These are phyloP conservation scores for Colinus virginianus DNA, from an alignment of 2,113 vertebrate genomes.

Conservation along the genomic window DNA sequence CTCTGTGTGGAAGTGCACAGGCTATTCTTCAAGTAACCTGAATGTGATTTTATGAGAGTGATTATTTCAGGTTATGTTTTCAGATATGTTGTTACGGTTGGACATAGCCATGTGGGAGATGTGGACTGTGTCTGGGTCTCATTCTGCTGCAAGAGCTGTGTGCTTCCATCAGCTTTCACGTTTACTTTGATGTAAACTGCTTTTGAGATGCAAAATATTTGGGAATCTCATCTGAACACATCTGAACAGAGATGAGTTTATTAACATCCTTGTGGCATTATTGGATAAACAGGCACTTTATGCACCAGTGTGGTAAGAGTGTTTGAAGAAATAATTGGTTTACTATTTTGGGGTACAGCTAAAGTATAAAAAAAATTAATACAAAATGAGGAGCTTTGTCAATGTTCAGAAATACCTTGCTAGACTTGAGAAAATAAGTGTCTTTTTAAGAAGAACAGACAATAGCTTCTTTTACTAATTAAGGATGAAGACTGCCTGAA, in stretches of 20 bases:
- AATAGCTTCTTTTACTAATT: conserved; percentile 12
- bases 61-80: not conserved
- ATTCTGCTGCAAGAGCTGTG: not conserved
- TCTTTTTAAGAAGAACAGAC: not conserved
- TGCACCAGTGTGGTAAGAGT: not conserved
- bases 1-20: not conserved
- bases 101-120: not conserved
- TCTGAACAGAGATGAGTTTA: conserved; percentile 42
- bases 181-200: not conserved
- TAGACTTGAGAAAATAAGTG: not conserved
- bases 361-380: not conserved
- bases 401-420: not conserved
- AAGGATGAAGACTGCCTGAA: not conserved
- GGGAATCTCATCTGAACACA: not conserved
- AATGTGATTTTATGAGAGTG: not conserved
- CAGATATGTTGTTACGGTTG: not conserved
- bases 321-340: conserved; percentile 49
- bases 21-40: not conserved
- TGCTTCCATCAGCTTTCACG: not conserved
- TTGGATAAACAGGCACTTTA: conserved; percentile 41
- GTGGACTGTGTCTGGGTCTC: fast-evolving
- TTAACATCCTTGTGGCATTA: conserved; percentile 8
- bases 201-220: conserved; percentile 43
- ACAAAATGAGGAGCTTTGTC: not conserved
- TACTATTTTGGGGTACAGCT: conserved; percentile 16